phyloP scores from a whole-genome alignment of 2,888 invertebrate genomes.

The Phanerotoma sp. region DNA sequence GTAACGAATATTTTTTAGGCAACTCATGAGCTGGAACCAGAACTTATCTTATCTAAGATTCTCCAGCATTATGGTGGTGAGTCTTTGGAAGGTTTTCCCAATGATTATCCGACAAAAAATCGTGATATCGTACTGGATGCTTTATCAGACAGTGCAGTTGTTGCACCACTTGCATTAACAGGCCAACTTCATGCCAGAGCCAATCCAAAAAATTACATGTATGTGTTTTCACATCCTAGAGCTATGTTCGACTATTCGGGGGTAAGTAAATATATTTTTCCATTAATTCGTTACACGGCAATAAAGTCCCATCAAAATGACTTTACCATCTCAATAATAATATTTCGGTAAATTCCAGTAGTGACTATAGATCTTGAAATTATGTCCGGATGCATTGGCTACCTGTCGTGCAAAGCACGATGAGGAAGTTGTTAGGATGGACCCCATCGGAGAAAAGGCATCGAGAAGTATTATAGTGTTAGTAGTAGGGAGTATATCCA shows the following conservation, averaged over 20 bases:
- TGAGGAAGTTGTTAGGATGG: constrained; percentile 30
- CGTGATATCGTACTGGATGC: constrained; percentile 83
- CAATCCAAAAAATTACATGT: constrained; percentile 80
- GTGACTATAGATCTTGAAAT: constrained; percentile 13
- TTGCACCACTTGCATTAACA: constrained; percentile 77
- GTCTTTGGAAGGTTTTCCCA: constrained; percentile 62
- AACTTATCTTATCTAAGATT: constrained; percentile 48
- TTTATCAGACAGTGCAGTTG: constrained; percentile 84
- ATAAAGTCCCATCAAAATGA: background rate
- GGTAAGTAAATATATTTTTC: constrained; percentile 61
- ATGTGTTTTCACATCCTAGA: constrained; percentile 85
- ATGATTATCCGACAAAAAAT: constrained; percentile 63
- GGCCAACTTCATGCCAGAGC: constrained; percentile 75
- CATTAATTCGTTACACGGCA: background rate
- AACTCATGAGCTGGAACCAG: constrained; percentile 51
- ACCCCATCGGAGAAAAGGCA: constrained; percentile 2
- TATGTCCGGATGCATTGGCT: constrained; percentile 38
- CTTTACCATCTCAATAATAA: too few relatives aligned
- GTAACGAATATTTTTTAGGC: constrained; percentile 39
- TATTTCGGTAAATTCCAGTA: constrained; percentile 1
- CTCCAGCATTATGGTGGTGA: constrained; percentile 50
- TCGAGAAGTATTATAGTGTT: constrained; percentile 20
- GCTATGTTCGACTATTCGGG: constrained; percentile 74
- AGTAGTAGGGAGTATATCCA: too few relatives aligned
- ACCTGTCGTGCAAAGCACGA: constrained; percentile 34